Evolutionary conservation across 2,888 invertebrate genomes (phyloP), one percentile per base, ranked within the genome.

Genomic region (Cheilosia grossa): DNA sequence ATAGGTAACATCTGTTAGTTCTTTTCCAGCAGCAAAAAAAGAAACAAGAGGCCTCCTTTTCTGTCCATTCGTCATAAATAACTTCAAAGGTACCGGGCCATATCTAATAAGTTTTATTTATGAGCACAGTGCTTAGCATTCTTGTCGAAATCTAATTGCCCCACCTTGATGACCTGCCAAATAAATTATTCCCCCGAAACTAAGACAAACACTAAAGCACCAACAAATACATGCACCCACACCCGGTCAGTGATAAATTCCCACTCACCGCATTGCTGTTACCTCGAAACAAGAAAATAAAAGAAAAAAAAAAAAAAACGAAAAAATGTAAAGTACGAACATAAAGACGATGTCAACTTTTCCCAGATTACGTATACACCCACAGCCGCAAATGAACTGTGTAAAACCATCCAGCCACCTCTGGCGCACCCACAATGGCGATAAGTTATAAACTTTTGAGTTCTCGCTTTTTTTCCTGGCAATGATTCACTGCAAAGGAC

Each of bases 401-500:
- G n/a, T n/a, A 7, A 10, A 13, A 54, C 17, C 30, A 44, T 30
- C 53, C 40, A 21, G 33, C 51, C 40, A 70, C 51, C 63, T 56
- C 64, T 37, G 69, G 64, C 40, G 59, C 19, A 54, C 33, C 51
- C 51, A 56, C 33, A 53, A 64, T 61, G 47, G 59, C 54, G 79
- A 82, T 78, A 79, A 82, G 67, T 67, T 79, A 79, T 63, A 72
- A 79, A 78, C 66, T 78, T 72, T 59, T 78, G 47, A 42, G 21
- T 58, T 72, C n/a, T 10, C 42, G 33, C 9, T 54, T 33, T 51
- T 27, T 53, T 53, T 47, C 21, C 19, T 9, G 9, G 24, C 37
- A n/a, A 7, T 49, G 37, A 24, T 33, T 17, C 63, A 64, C 10
- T 47, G 61, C 40, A 63, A 75, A 49, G 47, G 69, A 42, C 58